A percentile compares a stretch with the other conserved stretches of the same genome.
Evolutionary conservation across 2,113 vertebrate species (phyloP).

Genomic region (Polypterus bichir): DNA sequence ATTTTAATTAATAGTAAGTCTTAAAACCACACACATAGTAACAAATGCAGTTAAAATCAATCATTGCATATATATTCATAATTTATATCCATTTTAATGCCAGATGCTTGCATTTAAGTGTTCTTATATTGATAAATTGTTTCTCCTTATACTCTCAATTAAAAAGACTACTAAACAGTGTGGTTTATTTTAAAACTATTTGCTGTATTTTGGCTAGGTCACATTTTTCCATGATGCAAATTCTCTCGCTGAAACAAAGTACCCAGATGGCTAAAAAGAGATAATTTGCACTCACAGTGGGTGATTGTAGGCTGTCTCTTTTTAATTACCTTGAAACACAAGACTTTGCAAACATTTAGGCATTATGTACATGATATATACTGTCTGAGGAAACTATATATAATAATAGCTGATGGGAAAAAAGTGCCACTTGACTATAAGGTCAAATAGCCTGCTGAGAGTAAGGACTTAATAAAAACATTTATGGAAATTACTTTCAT

Average conservation of each 20-base stretch:
- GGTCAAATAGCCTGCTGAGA: neutral
- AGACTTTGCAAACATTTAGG: neutral
- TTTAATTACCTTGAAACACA: constrained; percentile 3
- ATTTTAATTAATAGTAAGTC: no score
- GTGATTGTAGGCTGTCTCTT: neutral
- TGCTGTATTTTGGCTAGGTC: no score
- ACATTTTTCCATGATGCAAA: constrained; percentile 2
- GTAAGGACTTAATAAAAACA: neutral
- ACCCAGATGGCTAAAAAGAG: constrained; percentile 1
- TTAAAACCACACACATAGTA: no score
- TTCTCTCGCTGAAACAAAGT: neutral
- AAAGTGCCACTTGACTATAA: constrained; percentile 2
- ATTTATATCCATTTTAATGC: no score
- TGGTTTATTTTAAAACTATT: no score
- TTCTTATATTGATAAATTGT: no score
- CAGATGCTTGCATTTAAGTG: no score
- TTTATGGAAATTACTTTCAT: neutral
- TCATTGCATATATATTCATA: no score
- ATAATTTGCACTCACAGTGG: constrained; percentile 6
- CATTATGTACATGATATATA: neutral
- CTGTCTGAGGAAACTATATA: neutral
- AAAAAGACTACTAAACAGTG: no score
- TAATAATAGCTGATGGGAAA: neutral
- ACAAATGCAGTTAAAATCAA: no score
- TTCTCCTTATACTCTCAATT: no score